Percentiles rank a stretch among this genome's conserved stretches.
phyloP scores from a whole-genome alignment of 2,113 vertebrate genomes.

The Eptesicus fuscus region DNA sequence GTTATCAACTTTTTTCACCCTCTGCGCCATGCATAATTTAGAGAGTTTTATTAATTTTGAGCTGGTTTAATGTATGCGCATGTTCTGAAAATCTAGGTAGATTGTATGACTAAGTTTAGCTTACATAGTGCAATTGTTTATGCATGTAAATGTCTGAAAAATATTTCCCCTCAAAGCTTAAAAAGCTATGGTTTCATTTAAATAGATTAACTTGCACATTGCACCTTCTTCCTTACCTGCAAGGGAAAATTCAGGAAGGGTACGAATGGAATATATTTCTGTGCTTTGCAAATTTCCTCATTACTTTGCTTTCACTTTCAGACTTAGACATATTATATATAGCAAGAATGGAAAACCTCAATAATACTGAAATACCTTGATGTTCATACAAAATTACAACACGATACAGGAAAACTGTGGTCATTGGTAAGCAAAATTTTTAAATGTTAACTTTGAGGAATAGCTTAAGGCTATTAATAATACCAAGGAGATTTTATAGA shows the following conservation, averaged over 20 bases:
- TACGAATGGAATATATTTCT: slow-evolving; percentile 72
- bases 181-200: slow-evolving; percentile 75
- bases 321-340: slow-evolving; percentile 71
- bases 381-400: slow-evolving; percentile 52
- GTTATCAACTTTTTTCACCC: slow-evolving; percentile 80
- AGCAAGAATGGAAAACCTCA: slow-evolving; percentile 72
- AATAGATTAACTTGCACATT: slow-evolving; percentile 76
- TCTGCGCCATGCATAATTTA: slow-evolving; percentile 78
- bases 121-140: slow-evolving; percentile 77
- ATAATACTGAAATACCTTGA: slow-evolving; percentile 68
- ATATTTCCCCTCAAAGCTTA: slow-evolving; percentile 81
- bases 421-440: slow-evolving; percentile 37
- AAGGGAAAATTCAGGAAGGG: slow-evolving; percentile 69
- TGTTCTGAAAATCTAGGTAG: slow-evolving; percentile 75
- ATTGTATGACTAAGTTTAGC: slow-evolving; percentile 76
- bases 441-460: slow-evolving; percentile 25
- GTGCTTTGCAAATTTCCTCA: slow-evolving; percentile 74
- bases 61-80: slow-evolving; percentile 75
- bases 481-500: not conserved
- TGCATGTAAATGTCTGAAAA: slow-evolving; percentile 73
- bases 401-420: not conserved
- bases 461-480: slow-evolving; percentile 35
- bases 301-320: slow-evolving; percentile 76
- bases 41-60: slow-evolving; percentile 82
- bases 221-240: slow-evolving; percentile 76